These are phyloP conservation scores for Brachionus sp. DNA, from an alignment of 1,140 invertebrate species.

Conservation along the genomic window DNA sequence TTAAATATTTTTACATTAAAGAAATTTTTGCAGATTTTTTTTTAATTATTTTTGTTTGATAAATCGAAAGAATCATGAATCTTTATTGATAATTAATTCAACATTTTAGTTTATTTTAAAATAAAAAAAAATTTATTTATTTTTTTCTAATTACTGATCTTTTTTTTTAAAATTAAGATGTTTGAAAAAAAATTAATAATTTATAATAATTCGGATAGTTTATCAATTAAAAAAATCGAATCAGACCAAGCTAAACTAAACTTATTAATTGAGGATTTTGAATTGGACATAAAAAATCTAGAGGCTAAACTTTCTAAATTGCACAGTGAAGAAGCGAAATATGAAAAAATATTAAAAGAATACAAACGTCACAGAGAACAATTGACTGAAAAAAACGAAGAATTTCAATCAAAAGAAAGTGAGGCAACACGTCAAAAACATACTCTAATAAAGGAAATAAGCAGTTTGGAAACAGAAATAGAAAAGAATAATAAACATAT, in stretches of 20 bases:
- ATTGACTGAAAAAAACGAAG: neutral
- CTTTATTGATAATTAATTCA: no score
- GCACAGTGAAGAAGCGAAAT: neutral
- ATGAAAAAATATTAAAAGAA: neutral
- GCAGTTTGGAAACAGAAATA: neutral
- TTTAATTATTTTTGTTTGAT: no score
- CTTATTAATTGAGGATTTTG: neutral
- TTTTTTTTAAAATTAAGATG: neutral
- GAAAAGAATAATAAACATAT: neutral
- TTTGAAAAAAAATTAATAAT: neutral
- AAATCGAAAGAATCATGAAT: no score
- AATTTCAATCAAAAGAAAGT: neutral
- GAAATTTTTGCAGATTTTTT: no score
- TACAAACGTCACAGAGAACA: neutral
- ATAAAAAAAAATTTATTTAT: no score
- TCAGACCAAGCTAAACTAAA: no score
- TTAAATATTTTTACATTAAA: no score
- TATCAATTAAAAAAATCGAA: neutral
- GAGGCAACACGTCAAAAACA: neutral
- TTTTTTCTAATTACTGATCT: no score
- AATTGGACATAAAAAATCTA: neutral
- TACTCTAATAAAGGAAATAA: neutral
- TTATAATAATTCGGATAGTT: neutral
- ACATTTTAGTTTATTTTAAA: no score
- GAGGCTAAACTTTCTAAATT: neutral